Evolutionary conservation across 2,113 vertebrate genomes (phyloP), one percentile per base, ranked within the genome.

Genomic region (Anser cygnoides): DNA sequence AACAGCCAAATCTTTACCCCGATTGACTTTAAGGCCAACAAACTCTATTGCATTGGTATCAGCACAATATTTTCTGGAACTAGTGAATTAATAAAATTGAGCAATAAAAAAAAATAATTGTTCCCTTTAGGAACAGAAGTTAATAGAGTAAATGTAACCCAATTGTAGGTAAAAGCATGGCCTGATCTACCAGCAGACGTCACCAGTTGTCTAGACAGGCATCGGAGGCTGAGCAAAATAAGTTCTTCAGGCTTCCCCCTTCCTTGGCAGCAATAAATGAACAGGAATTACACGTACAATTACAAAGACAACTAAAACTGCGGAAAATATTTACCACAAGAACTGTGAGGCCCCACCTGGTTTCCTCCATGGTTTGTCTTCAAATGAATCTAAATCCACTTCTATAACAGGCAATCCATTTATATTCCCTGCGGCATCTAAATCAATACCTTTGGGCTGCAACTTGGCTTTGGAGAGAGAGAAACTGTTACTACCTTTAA

Each of bases 291-390:
- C 78, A 39, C 0, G 57, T 71, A 61, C 73, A 79, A 89, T 82
- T 62, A 37, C 80, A 74, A 23, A 76, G 10, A 50, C 33, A 87
- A 71, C 52, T 29, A 62, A 84, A 96, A 88, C 39, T 49, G 54
- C 71, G 58, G 63, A 76, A 87, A 92, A 92, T 95, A 96, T 96
- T 96, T 96, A 97, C 95, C 94, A 96, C 93, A 92, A 93, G 77
- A 79, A 96, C 71, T 95, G 90, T 87, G 91, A 97, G 89, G 91
- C 91, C 95, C 79, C 87, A 98, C 98, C 98, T 98, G 98, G 98
- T 95, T 98, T 98, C 84, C 98, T 98, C 98, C 98, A 98, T 0
- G 98, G 98, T 85, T 98, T 98, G 97, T 98, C 98, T 96, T 98
- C 98, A 94, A 98, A 98, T 41, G 97, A 97, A 91, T 98, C 98